Percentiles rank a stretch among this genome's conserved stretches.
Evolutionary conservation across 1,140 invertebrate species (phyloP).

Genomic region (Dinoponera quadriceps): DNA sequence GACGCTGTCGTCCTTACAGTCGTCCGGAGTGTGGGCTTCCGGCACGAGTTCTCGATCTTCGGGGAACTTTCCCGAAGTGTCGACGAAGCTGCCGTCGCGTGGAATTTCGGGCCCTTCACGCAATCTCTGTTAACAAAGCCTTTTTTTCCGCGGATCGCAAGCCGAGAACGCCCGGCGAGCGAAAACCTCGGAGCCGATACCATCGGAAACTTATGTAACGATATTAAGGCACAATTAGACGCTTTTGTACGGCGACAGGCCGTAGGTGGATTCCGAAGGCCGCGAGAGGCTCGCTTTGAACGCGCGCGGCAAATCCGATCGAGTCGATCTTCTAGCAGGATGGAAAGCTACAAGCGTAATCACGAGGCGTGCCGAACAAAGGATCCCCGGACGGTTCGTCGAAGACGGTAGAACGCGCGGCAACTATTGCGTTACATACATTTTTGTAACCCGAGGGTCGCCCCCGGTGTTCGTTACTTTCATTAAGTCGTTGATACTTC

Average conservation of each 20-base stretch:
- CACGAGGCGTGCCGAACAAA: slow-evolving; percentile 51
- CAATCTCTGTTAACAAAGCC: too few species aligned
- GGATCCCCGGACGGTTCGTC: slow-evolving; percentile 15
- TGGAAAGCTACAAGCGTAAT: slow-evolving; percentile 58
- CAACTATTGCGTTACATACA: slow-evolving; percentile 35
- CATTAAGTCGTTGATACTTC: slow-evolving; percentile 38
- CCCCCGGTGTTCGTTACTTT: slow-evolving; percentile 44
- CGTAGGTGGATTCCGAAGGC: slow-evolving; percentile 62
- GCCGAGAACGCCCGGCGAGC: slow-evolving; percentile 13
- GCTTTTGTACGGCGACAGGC: slow-evolving; percentile 33
- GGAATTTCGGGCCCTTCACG: background rate
- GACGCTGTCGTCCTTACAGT: too few species aligned
- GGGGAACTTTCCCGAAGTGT: slow-evolving; percentile 9
- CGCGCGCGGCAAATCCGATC: background rate
- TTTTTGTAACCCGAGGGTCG: slow-evolving; percentile 40
- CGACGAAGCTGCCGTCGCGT: slow-evolving; percentile 16
- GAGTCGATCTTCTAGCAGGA: slow-evolving; percentile 16
- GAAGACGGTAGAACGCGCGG: slow-evolving; percentile 1
- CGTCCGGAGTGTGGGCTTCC: too few species aligned
- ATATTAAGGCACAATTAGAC: slow-evolving; percentile 36
- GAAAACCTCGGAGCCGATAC: slow-evolving; percentile 28
- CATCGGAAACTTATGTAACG: slow-evolving; percentile 39
- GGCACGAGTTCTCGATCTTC: slow-evolving; percentile 11
- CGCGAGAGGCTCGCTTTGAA: slow-evolving; percentile 21
- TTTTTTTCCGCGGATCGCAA: too few species aligned